Percentiles rank a stretch among this genome's conserved stretches.
Conservation (phyloP, 2,888 invertebrate genomes). For the Neoscelio sp. region DNA sequence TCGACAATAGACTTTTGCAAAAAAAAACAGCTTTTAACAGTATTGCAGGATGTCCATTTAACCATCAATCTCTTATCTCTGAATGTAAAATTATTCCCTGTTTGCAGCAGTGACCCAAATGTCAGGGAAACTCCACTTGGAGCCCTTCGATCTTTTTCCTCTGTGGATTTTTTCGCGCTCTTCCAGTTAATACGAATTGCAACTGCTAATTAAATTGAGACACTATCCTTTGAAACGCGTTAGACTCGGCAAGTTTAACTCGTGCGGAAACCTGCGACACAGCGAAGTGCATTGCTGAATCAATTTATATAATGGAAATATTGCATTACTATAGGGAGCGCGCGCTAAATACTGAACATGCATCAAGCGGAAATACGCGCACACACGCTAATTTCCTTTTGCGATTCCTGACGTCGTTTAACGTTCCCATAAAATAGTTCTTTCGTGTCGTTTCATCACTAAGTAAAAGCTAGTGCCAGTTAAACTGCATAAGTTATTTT, state of each 20-base stretch:
- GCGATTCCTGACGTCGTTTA: slow-evolving; percentile 17
- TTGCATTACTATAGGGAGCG: slow-evolving; percentile 67
- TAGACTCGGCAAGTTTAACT: slow-evolving; percentile 15
- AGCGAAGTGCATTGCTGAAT: slow-evolving; percentile 70
- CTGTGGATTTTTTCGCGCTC: slow-evolving; percentile 13
- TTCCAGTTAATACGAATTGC: slow-evolving; percentile 28
- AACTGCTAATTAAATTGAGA: slow-evolving; percentile 44
- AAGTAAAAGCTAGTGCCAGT: too few species aligned
- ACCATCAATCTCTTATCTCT: slow-evolving; percentile 24
- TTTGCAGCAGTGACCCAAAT: slow-evolving; percentile 17
- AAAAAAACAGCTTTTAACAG: slow-evolving; percentile 5
- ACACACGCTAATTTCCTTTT: not conserved
- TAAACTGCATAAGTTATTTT: too few species aligned
- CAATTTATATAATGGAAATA: slow-evolving; percentile 76
- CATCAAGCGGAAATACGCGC: slow-evolving; percentile 1
- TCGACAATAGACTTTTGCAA: too few species aligned
- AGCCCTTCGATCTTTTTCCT: not conserved
- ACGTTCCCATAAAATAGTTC: not conserved
- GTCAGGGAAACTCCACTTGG: slow-evolving; percentile 11
- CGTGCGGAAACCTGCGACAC: slow-evolving; percentile 14
- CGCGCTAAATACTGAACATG: slow-evolving; percentile 17
- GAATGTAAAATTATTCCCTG: slow-evolving; percentile 15
- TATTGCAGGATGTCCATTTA: not conserved
- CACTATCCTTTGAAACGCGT: slow-evolving; percentile 30
- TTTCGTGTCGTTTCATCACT: too few species aligned